phyloP scores from a whole-genome alignment of 2,888 invertebrate genomes.

The Spatulosminthurus flaviceps region DNA sequence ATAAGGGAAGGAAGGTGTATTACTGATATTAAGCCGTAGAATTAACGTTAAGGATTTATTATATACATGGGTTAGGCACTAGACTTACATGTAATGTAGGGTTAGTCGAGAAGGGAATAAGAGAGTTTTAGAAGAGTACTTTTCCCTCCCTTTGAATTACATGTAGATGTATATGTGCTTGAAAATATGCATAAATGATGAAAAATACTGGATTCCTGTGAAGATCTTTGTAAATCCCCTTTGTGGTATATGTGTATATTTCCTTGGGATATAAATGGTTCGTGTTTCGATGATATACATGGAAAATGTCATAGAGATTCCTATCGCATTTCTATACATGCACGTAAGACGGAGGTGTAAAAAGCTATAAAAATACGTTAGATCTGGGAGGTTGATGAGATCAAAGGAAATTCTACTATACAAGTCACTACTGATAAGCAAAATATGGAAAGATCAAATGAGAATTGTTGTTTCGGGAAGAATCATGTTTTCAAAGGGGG shows the following conservation, averaged over 20 bases:
- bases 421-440: slow-evolving; percentile 39
- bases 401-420: slow-evolving; percentile 29
- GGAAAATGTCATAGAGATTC: too few species aligned
- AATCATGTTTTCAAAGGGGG: slow-evolving; percentile 13
- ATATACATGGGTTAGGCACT: background rate
- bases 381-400: slow-evolving; percentile 39
- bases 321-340: too few species aligned
- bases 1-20: slow-evolving; percentile 6
- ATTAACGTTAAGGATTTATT: slow-evolving; percentile 15
- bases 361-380: slow-evolving; percentile 2
- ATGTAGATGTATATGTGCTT: too few species aligned
- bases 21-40: slow-evolving; percentile 20
- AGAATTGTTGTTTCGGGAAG: slow-evolving; percentile 17
- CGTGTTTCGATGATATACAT: too few species aligned
- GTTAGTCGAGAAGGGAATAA: background rate
- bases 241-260: background rate
- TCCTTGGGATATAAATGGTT: too few species aligned
- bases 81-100: background rate
- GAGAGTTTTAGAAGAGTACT: too few species aligned
- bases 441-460: slow-evolving; percentile 41
- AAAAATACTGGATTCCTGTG: background rate
- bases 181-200: background rate
- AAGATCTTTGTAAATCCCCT: too few species aligned
- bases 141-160: too few species aligned
- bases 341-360: background rate